Evolutionary conservation across 2,113 vertebrate species (phyloP).

Genomic region (Eublepharis macularius): DNA sequence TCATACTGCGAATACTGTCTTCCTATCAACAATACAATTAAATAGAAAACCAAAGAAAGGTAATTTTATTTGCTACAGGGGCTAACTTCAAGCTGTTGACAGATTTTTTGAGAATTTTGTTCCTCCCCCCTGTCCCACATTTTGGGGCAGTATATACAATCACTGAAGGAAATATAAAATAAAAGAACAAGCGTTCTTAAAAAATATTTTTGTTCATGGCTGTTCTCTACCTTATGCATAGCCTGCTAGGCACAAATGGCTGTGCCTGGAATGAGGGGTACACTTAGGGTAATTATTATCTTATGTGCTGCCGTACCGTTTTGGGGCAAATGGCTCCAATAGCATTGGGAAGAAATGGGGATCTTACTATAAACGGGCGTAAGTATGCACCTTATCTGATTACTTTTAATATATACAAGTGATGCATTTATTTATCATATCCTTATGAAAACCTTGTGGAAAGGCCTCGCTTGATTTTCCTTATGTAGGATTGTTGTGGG

Average conservation of each 20-base stretch:
- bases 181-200: background rate
- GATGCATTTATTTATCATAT: background rate
- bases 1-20: background rate
- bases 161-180: background rate
- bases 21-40: background rate
- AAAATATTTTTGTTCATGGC: background rate
- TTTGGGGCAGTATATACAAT: background rate
- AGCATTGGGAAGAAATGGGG: background rate
- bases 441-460: background rate
- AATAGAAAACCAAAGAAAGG: background rate
- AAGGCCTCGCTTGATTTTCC: background rate
- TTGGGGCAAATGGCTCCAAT: background rate
- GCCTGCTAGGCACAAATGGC: background rate
- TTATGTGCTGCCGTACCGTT: background rate
- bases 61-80: background rate
- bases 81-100: background rate
- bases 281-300: conserved; percentile 9
- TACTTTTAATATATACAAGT: background rate
- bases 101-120: background rate
- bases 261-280: background rate
- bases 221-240: background rate
- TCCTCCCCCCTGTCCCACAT: background rate
- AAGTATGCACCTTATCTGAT: background rate
- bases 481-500: background rate
- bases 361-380: background rate